phyloP scores from a whole-genome alignment of 2,888 invertebrate genomes.

The Trachelus iudaicus region DNA sequence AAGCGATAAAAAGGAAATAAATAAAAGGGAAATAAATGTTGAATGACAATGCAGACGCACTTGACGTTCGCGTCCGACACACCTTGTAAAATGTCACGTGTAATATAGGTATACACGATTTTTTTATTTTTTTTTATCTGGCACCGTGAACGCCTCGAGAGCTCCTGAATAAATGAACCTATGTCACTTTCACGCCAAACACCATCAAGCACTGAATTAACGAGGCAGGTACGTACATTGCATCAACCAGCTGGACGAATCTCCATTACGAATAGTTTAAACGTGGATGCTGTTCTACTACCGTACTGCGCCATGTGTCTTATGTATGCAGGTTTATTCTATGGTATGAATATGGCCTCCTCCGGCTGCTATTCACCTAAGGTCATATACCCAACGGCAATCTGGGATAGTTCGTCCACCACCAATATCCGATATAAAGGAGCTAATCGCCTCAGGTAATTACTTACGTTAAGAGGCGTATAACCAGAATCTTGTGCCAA shows the following conservation, averaged over 20 bases:
- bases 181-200: conserved; percentile 28
- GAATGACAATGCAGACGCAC: not conserved
- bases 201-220: conserved; percentile 36
- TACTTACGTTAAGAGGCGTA: not conserved
- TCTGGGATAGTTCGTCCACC: not conserved
- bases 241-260: conserved; percentile 36
- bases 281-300: not conserved
- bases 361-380: not conserved
- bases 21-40: not conserved
- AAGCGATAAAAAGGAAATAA: not conserved
- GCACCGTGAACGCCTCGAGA: conserved; percentile 24
- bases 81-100: not conserved
- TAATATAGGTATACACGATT: not conserved
- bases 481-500: not conserved
- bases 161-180: conserved; percentile 15
- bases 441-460: not conserved
- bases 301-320: not conserved
- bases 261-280: conserved; percentile 41
- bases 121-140: not conserved
- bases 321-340: not conserved
- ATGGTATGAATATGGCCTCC: not conserved
- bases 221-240: conserved; percentile 36
- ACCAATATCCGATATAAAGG: not conserved
- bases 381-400: not conserved
- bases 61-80: not conserved